phyloP scores from a whole-genome alignment of 2,888 invertebrate species.

The Spisula subtruncata region DNA sequence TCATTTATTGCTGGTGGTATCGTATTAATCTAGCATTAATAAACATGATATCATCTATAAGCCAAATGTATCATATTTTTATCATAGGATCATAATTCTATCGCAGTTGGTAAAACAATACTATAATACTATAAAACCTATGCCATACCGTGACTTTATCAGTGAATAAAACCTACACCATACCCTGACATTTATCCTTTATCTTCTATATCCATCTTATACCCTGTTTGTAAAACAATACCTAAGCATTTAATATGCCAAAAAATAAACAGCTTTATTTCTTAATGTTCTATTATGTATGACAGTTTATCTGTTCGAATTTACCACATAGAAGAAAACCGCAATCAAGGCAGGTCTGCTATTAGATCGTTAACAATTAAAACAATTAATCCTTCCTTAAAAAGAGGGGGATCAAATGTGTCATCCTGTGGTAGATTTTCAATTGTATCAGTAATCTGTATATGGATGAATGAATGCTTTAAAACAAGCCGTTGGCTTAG shows the following conservation, averaged over 20 bases:
- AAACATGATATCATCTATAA: conserved; percentile 50
- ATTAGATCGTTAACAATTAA: background rate
- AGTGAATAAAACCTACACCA: conserved; percentile 20
- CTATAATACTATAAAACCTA: conserved; percentile 30
- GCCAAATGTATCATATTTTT: conserved; percentile 29
- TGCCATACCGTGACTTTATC: background rate
- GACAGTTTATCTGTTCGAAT: background rate
- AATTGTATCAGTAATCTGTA: conserved; percentile 5
- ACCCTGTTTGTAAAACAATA: conserved; percentile 40
- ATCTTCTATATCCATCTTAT: conserved; percentile 50
- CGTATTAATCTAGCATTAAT: conserved; percentile 30
- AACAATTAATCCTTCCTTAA: background rate
- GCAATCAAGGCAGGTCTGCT: background rate
- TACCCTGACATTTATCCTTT: conserved; percentile 19
- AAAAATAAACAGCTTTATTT: conserved; percentile 29
- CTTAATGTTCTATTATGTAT: background rate
- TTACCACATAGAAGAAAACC: conserved; percentile 9
- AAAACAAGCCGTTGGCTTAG: too few species aligned
- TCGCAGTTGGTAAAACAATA: background rate
- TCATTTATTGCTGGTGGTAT: conserved; percentile 17
- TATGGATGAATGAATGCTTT: conserved; percentile 9
- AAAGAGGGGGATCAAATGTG: conserved; percentile 22
- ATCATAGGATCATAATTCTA: conserved; percentile 9
- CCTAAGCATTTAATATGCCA: conserved; percentile 55
- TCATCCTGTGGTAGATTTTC: background rate